A percentile compares a stretch with the other conserved stretches of the same genome.
These are phyloP conservation scores for Mastomys coucha DNA, from an alignment of 2,113 vertebrate genomes.

Conservation along the genomic window DNA sequence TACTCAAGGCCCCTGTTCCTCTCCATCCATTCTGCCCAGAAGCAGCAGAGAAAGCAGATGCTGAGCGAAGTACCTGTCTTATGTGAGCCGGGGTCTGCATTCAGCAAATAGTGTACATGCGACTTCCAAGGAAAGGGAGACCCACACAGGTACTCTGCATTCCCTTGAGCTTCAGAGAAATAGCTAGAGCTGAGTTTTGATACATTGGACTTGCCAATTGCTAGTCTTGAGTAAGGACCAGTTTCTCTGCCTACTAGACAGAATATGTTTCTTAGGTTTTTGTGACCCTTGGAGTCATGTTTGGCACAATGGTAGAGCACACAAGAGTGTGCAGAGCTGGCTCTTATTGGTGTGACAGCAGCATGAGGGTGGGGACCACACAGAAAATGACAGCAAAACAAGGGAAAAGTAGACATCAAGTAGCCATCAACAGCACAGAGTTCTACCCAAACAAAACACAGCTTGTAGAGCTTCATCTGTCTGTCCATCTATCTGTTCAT, in stretches of 20 bases:
- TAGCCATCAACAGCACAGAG: neutral
- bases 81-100: neutral
- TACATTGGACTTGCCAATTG: neutral
- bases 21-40: neutral
- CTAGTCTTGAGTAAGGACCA: neutral
- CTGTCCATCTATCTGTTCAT: constrained; percentile 36
- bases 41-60: rapidly evolving
- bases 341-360: rapidly evolving
- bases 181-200: neutral
- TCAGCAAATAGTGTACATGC: rapidly evolving
- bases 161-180: neutral
- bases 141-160: rapidly evolving
- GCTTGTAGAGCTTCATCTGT: neutral
- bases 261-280: neutral
- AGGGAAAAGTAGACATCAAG: neutral
- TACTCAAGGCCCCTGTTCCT: neutral
- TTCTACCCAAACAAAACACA: neutral
- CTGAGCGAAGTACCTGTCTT: neutral
- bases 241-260: neutral
- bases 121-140: neutral
- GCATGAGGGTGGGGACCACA: rapidly evolving
- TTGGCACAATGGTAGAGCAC: rapidly evolving
- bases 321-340: neutral
- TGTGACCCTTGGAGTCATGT: neutral
- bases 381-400: neutral